Conservation (phyloP, 2,113 vertebrate species). For the Deroptyus accipitrinus region DNA sequence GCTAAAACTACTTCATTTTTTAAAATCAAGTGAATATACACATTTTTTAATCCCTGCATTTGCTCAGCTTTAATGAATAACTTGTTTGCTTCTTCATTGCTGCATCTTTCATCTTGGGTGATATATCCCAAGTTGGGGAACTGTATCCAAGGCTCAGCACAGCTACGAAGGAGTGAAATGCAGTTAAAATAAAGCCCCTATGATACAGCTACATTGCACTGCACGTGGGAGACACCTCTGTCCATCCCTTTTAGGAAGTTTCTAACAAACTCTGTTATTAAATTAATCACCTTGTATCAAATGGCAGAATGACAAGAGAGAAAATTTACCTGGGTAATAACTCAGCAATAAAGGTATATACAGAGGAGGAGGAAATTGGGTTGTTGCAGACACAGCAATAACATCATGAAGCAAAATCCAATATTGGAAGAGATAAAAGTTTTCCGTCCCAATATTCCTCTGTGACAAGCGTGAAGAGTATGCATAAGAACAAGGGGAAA, state of each 20-base stretch:
- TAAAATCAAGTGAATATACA: slow-evolving; percentile 42
- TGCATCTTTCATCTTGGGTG: background rate
- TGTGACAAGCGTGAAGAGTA: background rate
- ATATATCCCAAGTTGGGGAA: background rate
- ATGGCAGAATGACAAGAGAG: background rate
- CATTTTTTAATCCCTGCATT: background rate
- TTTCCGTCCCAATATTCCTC: slow-evolving; percentile 10
- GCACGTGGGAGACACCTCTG: background rate
- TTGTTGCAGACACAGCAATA: slow-evolving; percentile 16
- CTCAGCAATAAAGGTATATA: background rate
- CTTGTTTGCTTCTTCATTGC: background rate
- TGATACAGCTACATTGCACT: background rate
- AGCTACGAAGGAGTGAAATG: background rate
- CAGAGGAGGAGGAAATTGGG: slow-evolving; percentile 19
- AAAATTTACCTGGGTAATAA: slow-evolving; percentile 4
- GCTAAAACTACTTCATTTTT: slow-evolving; percentile 45
- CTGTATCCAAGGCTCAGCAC: background rate
- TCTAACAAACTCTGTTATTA: background rate
- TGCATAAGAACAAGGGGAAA: slow-evolving; percentile 21
- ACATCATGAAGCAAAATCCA: slow-evolving; percentile 7
- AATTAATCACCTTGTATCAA: background rate
- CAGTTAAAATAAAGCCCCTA: background rate
- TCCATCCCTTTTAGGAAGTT: background rate
- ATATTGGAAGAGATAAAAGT: slow-evolving; percentile 58
- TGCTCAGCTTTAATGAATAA: background rate